phyloP scores from a whole-genome alignment of 2,888 invertebrate genomes.

The Thera obeliscata region DNA sequence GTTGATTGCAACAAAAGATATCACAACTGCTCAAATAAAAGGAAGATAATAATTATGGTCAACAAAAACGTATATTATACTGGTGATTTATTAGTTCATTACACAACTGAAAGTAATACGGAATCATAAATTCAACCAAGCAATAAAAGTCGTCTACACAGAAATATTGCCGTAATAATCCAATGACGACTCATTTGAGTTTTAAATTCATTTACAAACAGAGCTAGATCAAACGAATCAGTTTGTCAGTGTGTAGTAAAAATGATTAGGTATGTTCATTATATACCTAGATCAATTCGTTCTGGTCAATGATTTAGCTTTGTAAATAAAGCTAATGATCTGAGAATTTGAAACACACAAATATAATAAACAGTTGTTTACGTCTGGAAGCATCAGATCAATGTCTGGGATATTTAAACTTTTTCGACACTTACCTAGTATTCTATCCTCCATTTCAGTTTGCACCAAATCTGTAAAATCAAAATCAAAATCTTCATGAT shows the following conservation, averaged over 20 bases:
- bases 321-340: constrained; percentile 12
- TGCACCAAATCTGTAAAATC: constrained; percentile 56
- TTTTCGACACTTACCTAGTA: constrained; percentile 48
- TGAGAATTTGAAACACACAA: background rate
- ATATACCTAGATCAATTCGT: constrained; percentile 14
- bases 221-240: constrained; percentile 31
- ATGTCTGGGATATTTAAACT: background rate
- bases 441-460: constrained; percentile 74
- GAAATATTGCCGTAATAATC: constrained; percentile 11
- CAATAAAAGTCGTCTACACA: constrained; percentile 14
- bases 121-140: background rate
- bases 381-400: background rate
- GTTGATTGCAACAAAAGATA: no score
- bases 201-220: constrained; percentile 9
- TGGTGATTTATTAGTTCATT: no score
- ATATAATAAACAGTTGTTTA: background rate
- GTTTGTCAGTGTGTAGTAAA: constrained; percentile 23
- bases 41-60: no score
- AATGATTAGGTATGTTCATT: constrained; percentile 3
- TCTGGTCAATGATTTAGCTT: constrained; percentile 17
- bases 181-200: constrained; percentile 12
- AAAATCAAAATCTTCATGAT: background rate
- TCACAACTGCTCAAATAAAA: no score
- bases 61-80: no score
- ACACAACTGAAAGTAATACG: background rate